Conservation (phyloP, 2,888 invertebrate species). For the Apamea anceps region DNA sequence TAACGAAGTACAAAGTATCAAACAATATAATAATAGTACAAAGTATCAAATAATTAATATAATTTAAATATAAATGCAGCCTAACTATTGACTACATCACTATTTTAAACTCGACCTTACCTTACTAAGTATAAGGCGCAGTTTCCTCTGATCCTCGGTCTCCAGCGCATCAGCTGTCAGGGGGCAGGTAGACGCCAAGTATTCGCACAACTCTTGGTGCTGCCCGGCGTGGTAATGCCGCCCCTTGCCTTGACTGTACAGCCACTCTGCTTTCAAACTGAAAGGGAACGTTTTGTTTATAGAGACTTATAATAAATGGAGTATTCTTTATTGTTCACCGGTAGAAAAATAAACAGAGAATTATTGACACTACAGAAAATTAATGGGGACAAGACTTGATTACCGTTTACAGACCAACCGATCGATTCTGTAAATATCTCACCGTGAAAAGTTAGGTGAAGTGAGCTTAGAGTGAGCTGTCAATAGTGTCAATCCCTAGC, state of each 20-base stretch:
- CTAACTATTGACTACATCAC: not conserved
- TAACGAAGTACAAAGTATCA: not conserved
- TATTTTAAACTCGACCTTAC: constrained; percentile 67
- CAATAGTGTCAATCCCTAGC: too few relatives aligned
- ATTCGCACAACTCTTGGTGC: constrained; percentile 94
- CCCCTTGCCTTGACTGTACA: constrained; percentile 98
- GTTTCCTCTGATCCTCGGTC: constrained; percentile 96
- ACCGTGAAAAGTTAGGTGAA: too few relatives aligned
- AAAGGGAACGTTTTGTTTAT: constrained; percentile 24
- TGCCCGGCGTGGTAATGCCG: constrained; percentile 96
- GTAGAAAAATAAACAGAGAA: not conserved
- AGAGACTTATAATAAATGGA: not conserved
- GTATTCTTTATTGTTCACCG: not conserved
- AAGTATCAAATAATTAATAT: not conserved
- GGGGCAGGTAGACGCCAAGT: constrained; percentile 95
- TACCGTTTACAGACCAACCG: too few relatives aligned
- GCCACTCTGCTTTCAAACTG: constrained; percentile 98
- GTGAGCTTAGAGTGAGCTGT: too few relatives aligned
- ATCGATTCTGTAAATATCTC: too few relatives aligned
- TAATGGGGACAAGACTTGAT: not conserved
- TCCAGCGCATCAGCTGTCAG: constrained; percentile 95
- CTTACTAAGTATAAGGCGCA: constrained; percentile 96
- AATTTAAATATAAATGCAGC: not conserved
- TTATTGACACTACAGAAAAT: not conserved
- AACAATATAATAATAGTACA: not conserved